A percentile compares a stretch with the other conserved stretches of the same genome.
These are phyloP conservation scores for Lithobates sylvaticus DNA, from an alignment of 2,797 vertebrate species.

Conservation along the genomic window DNA sequence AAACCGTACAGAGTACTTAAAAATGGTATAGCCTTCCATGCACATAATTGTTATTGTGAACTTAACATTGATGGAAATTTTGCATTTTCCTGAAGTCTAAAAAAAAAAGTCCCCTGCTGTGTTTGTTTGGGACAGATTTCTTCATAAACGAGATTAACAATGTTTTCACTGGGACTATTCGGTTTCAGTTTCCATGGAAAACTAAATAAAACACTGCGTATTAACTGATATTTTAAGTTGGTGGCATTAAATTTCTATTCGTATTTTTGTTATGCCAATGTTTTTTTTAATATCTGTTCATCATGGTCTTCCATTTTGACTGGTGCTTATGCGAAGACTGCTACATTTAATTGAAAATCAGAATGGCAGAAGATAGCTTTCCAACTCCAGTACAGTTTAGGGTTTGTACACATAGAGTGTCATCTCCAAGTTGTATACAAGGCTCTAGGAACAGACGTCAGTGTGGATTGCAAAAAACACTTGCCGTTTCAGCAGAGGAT, in stretches of 20 bases:
- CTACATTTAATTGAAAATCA: too few species aligned
- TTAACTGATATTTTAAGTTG: slow-evolving; percentile 37
- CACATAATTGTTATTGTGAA: neutral
- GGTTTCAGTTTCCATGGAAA: slow-evolving; percentile 52
- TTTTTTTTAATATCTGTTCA: neutral
- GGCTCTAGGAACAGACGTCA: too few species aligned
- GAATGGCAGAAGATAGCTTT: neutral
- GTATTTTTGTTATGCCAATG: slow-evolving; percentile 20
- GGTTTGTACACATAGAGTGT: too few species aligned
- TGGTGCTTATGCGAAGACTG: neutral
- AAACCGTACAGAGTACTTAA: neutral
- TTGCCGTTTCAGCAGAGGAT: too few species aligned
- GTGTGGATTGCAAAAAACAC: too few species aligned
- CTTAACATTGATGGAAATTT: slow-evolving; percentile 11
- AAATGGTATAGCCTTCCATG: neutral
- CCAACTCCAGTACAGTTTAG: neutral
- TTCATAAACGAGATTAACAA: slow-evolving; percentile 38
- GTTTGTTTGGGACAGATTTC: slow-evolving; percentile 32
- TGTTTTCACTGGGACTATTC: slow-evolving; percentile 41
- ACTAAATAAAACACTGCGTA: slow-evolving; percentile 38
- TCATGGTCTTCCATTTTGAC: neutral
- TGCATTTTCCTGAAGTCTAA: neutral
- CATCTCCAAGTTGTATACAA: too few species aligned
- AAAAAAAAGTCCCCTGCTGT: neutral
- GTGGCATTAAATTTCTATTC: slow-evolving; percentile 13